Percentiles rank a stretch among this genome's conserved stretches.
phyloP scores from a whole-genome alignment of 2,888 invertebrate species.

The Pilophorus perplexus region DNA sequence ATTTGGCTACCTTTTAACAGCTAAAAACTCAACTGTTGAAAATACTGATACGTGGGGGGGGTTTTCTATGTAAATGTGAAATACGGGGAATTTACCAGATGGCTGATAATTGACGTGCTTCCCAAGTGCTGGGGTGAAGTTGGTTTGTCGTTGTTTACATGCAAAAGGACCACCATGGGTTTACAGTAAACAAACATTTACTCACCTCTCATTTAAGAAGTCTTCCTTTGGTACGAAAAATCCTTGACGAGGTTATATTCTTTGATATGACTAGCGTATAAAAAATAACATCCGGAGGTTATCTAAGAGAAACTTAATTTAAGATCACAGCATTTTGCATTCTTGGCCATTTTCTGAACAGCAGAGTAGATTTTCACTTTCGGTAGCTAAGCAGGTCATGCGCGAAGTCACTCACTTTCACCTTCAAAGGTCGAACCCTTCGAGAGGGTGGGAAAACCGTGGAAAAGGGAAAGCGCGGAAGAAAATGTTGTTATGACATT shows the following conservation, averaged over 20 bases:
- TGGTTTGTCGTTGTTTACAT: constrained; percentile 24
- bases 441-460: not conserved
- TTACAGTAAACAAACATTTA: not conserved
- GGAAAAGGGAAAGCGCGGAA: not conserved
- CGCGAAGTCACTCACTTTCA: constrained; percentile 38
- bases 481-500: not conserved
- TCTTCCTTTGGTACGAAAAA: too few relatives aligned
- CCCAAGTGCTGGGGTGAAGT: too few relatives aligned
- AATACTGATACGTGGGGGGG: too few relatives aligned
- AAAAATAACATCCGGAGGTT: constrained; percentile 9
- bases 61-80: too few relatives aligned
- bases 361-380: constrained; percentile 17
- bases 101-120: too few relatives aligned
- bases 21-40: too few relatives aligned
- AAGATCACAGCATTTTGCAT: constrained; percentile 49
- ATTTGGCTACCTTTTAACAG: too few relatives aligned
- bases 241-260: too few relatives aligned
- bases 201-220: constrained; percentile 34
- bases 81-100: too few relatives aligned
- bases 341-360: constrained; percentile 46
- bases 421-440: constrained; percentile 28
- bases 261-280: constrained; percentile 30
- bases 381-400: constrained; percentile 30
- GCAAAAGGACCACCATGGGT: not conserved
- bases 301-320: constrained; percentile 41